Percentiles rank a stretch among this genome's conserved stretches.
Evolutionary conservation across 2,888 invertebrate species (phyloP).

Genomic region (Spicauda simplicius): DNA sequence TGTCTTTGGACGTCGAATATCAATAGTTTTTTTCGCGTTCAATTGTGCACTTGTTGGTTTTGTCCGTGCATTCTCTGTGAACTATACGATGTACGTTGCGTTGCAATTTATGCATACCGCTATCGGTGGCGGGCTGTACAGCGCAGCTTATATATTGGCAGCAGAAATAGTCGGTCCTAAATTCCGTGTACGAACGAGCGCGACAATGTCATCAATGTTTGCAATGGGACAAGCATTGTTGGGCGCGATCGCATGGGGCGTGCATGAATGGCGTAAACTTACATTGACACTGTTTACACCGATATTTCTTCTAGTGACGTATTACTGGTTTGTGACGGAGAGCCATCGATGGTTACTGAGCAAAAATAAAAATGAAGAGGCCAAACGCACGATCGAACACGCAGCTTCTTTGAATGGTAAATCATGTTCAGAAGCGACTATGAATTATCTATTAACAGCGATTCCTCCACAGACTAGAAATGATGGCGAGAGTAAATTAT

Average conservation of each 20-base stretch:
- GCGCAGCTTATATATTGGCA: conserved; percentile 82
- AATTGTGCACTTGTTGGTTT: conserved; percentile 69
- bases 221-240: conserved; percentile 89
- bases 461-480: conserved; percentile 56
- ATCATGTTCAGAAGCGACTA: conserved; percentile 73
- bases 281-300: conserved; percentile 88
- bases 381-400: conserved; percentile 83
- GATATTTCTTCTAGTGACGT: conserved; percentile 86
- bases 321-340: conserved; percentile 89
- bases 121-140: conserved; percentile 73
- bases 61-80: conserved; percentile 71
- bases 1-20: conserved; percentile 72
- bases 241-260: conserved; percentile 87
- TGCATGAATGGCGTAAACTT: conserved; percentile 88
- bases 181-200: conserved; percentile 89
- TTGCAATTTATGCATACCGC: conserved; percentile 72
- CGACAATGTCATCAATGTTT: conserved; percentile 88
- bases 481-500: conserved; percentile 46
- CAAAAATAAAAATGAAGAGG: conserved; percentile 86
- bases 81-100: conserved; percentile 71
- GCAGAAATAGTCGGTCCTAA: conserved; percentile 91
- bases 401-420: conserved; percentile 87
- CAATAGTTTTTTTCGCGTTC: conserved; percentile 71
- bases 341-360: conserved; percentile 91
- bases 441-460: conserved; percentile 65